Percentiles rank a stretch among this genome's conserved stretches.
These are phyloP conservation scores for Parambassis ranga DNA, from an alignment of 2,797 vertebrate species.

Conservation along the genomic window DNA sequence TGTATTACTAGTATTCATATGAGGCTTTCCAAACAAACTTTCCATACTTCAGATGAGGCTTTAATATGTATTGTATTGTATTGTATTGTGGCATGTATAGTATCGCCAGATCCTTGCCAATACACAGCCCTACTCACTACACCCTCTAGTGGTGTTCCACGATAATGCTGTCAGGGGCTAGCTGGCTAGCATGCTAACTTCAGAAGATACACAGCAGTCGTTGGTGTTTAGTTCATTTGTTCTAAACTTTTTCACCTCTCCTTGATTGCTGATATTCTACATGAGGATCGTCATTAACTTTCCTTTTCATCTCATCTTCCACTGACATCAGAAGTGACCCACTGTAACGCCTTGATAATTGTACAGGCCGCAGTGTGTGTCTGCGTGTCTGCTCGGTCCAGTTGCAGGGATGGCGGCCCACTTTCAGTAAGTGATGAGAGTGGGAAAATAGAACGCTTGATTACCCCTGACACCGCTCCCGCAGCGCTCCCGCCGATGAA, in stretches of 20 bases:
- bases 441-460: constrained; percentile 81
- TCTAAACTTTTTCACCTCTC: not conserved
- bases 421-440: constrained; percentile 78
- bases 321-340: constrained; percentile 18
- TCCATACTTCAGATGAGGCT: no score
- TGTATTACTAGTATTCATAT: no score
- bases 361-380: constrained; percentile 23
- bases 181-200: no score
- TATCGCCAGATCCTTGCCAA: no score
- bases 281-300: constrained; percentile 17
- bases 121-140: no score
- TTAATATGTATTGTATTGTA: no score
- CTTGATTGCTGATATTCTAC: constrained; percentile 2
- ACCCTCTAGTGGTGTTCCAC: no score
- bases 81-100: no score
- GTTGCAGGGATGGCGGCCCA: constrained; percentile 72
- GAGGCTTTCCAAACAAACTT: no score
- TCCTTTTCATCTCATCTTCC: constrained; percentile 26
- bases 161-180: no score
- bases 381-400: constrained; percentile 42
- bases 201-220: no score
- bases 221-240: no score
- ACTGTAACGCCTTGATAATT: constrained; percentile 47
- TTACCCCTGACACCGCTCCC: constrained; percentile 77
- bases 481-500: constrained; percentile 66